A percentile compares a stretch with the other conserved stretches of the same genome.
phyloP scores from a whole-genome alignment of 1,140 invertebrate genomes.

The Tribolium madens region DNA sequence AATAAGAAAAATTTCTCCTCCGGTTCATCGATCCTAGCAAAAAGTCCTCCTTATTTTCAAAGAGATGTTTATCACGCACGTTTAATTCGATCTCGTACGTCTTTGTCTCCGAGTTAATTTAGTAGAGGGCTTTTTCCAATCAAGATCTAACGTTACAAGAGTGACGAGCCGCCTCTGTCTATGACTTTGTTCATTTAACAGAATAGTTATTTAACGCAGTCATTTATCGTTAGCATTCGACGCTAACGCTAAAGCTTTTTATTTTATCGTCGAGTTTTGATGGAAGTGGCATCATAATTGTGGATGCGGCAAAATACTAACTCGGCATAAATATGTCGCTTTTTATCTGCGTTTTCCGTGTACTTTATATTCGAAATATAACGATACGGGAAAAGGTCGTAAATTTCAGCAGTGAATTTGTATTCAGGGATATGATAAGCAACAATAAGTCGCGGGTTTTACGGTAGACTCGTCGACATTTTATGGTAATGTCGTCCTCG shows the following conservation, averaged over 20 bases:
- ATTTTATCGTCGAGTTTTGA: background rate
- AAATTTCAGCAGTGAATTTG: conserved; percentile 45
- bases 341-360: conserved; percentile 42
- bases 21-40: background rate
- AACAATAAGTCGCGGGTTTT: conserved; percentile 44
- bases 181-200: background rate
- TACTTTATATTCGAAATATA: conserved; percentile 45
- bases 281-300: conserved; percentile 4
- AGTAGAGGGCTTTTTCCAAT: conserved; percentile 20
- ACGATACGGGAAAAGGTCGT: conserved; percentile 42
- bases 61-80: conserved; percentile 12
- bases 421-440: conserved; percentile 43
- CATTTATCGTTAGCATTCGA: no score
- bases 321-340: conserved; percentile 30
- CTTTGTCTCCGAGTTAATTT: conserved; percentile 24
- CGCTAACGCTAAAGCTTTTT: background rate
- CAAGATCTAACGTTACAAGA: conserved; percentile 16
- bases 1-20: background rate
- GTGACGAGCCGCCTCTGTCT: conserved; percentile 29
- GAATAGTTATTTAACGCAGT: background rate
- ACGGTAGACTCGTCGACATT: conserved; percentile 37
- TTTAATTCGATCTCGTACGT: conserved; percentile 4
- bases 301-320: conserved; percentile 37
- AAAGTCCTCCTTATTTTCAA: background rate
- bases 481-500: conserved; percentile 23